Conservation (phyloP, 2,113 vertebrate genomes). For the Forbesichthys agassizii region DNA sequence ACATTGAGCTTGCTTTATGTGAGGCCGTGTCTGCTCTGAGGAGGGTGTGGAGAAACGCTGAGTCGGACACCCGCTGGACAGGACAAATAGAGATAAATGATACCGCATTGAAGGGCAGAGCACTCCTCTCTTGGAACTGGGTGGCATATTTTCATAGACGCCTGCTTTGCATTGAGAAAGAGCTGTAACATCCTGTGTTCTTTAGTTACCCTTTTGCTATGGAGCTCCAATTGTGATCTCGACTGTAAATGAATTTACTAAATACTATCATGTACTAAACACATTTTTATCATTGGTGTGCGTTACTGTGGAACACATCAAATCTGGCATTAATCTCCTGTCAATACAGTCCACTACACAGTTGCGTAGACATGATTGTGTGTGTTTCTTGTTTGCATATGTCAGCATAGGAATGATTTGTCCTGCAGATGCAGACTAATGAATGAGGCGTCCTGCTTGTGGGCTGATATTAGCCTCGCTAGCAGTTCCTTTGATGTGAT, state of each 20-base stretch:
- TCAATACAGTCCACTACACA: conserved; percentile 1
- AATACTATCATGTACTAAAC: no score
- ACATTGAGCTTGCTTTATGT: conserved; percentile 20
- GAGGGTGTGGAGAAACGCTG: conserved; percentile 52
- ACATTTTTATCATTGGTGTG: not conserved
- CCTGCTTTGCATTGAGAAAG: conserved; percentile 14
- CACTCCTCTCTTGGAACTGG: conserved; percentile 33
- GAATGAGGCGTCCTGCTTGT: conserved; percentile 66
- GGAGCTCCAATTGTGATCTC: conserved; percentile 15
- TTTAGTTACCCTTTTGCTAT: conserved; percentile 35
- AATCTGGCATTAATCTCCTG: conserved; percentile 38
- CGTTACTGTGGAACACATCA: conserved; percentile 29
- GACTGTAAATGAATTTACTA: not conserved
- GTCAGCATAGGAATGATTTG: conserved; percentile 65
- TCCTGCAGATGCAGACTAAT: conserved; percentile 71
- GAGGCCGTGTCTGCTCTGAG: conserved; percentile 33
- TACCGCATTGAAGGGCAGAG: conserved; percentile 48
- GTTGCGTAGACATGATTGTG: conserved; percentile 23
- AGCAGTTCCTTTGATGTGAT: conserved; percentile 75
- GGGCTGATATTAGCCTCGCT: conserved; percentile 67
- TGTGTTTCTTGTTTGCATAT: conserved; percentile 44
- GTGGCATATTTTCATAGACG: conserved; percentile 35
- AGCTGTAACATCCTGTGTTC: conserved; percentile 34
- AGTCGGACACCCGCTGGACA: conserved; percentile 47
- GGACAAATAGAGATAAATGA: conserved; percentile 66